Percentiles rank a stretch among this genome's conserved stretches.
Conservation (phyloP, 30 jellyfish, hydroid and myxozoan genomes). For the Aurelia aurita region DNA sequence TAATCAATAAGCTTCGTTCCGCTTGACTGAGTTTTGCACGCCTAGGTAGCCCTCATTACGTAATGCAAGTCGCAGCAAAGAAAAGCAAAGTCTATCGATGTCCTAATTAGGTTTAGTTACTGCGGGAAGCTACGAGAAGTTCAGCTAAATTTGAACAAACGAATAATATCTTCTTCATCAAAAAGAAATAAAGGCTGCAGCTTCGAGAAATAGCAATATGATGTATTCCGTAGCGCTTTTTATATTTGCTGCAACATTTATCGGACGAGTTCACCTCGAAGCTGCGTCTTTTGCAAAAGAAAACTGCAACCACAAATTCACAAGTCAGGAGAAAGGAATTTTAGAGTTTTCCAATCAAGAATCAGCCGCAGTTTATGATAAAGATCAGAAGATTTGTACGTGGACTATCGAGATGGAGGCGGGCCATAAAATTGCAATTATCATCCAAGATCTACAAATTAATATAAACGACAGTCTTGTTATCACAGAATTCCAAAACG, state of each 20-base stretch:
- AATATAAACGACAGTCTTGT: conserved; percentile 58
- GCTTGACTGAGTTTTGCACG: conserved; percentile 52
- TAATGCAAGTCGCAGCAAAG: conserved; percentile 65
- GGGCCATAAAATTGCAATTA: conserved; percentile 69
- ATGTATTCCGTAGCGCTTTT: neutral
- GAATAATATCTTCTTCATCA: no score
- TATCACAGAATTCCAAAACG: conserved; percentile 37
- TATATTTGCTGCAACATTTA: neutral
- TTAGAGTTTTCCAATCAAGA: neutral
- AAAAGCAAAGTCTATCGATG: neutral
- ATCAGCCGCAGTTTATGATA: neutral
- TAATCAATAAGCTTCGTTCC: neutral
- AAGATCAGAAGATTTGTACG: neutral
- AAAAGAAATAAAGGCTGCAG: no score
- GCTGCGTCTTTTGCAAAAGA: neutral
- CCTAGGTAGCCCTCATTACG: conserved; percentile 48
- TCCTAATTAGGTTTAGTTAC: no score
- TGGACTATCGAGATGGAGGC: conserved; percentile 77
- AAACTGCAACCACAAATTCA: conserved; percentile 12
- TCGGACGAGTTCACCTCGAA: neutral
- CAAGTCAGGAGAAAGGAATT: conserved; percentile 1
- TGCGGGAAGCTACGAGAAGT: no score
- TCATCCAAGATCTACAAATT: conserved; percentile 29
- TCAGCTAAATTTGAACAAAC: no score
- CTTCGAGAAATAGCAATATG: neutral